Evolutionary conservation across 2,113 vertebrate genomes (phyloP).

Genomic region (Embiotoca jacksoni): DNA sequence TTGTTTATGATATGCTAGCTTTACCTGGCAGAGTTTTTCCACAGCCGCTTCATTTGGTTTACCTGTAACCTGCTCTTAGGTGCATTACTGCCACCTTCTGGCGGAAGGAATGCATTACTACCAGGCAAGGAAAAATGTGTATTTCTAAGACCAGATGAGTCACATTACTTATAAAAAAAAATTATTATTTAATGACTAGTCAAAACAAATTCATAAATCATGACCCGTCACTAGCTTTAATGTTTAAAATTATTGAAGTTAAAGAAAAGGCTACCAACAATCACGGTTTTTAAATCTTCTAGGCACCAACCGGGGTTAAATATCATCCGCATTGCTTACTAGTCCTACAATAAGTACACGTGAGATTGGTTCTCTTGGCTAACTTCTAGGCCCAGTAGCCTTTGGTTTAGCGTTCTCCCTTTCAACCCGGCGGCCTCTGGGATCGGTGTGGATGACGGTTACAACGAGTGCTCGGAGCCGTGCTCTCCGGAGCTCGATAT

Average conservation of each 20-base stretch:
- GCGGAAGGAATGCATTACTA: too few species aligned
- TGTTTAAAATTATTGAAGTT: neutral
- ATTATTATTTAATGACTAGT: too few species aligned
- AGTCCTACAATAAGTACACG: neutral
- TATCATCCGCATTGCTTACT: neutral
- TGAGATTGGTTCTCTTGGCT: constrained; percentile 1
- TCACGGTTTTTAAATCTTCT: neutral
- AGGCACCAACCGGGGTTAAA: neutral
- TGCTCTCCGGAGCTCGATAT: constrained; percentile 22
- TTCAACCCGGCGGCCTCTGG: constrained; percentile 12
- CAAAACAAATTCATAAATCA: too few species aligned
- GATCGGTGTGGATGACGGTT: neutral
- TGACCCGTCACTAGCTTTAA: neutral
- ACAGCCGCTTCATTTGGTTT: too few species aligned
- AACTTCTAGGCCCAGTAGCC: constrained; percentile 1
- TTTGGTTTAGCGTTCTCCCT: constrained; percentile 28
- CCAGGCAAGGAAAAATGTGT: too few species aligned
- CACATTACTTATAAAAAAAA: too few species aligned
- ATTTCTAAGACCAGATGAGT: too few species aligned
- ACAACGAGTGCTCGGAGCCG: constrained; percentile 29
- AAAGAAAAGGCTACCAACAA: neutral
- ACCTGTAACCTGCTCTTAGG: too few species aligned
- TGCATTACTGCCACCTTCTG: too few species aligned
- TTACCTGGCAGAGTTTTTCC: too few species aligned
- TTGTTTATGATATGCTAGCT: too few species aligned